Conservation (phyloP, 1,140 invertebrate species). For the Polypedilum pembai region DNA sequence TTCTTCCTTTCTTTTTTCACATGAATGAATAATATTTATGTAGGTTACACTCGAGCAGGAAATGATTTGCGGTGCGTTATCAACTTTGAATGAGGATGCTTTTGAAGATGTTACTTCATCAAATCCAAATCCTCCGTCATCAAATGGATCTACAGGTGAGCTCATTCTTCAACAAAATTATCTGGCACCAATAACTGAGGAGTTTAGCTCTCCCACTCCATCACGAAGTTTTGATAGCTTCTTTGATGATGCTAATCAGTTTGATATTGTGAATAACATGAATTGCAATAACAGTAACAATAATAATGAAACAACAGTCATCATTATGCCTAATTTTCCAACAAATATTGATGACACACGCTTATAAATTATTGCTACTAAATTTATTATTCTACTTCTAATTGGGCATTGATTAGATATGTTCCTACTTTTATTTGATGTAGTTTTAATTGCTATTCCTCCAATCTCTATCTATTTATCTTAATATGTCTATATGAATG, state of each 20-base stretch:
- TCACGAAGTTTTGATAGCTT: constrained; percentile 13
- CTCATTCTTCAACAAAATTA: constrained; percentile 43
- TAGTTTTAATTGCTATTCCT: not conserved
- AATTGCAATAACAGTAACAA: not conserved
- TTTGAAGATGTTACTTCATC: constrained; percentile 68
- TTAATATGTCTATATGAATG: not conserved
- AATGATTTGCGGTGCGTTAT: constrained; percentile 86
- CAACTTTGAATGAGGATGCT: constrained; percentile 86
- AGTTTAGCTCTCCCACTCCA: constrained; percentile 39
- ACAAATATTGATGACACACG: constrained; percentile 24
- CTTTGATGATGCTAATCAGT: constrained; percentile 23
- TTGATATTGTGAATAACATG: not conserved
- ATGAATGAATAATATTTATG: constrained; percentile 30
- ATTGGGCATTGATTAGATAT: not conserved
- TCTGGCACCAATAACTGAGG: constrained; percentile 43
- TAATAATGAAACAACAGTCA: constrained; percentile 9
- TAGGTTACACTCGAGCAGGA: constrained; percentile 88
- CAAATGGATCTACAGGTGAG: constrained; percentile 46
- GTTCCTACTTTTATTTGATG: not conserved
- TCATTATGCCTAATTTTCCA: not conserved
- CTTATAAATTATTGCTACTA: not conserved
- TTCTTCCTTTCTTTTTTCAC: too few species aligned
- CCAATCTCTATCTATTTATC: not conserved
- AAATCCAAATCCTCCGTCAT: constrained; percentile 45
- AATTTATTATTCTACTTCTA: not conserved